Evolutionary conservation across 2,888 invertebrate genomes (phyloP).

Genomic region (Mycalesis mineus): DNA sequence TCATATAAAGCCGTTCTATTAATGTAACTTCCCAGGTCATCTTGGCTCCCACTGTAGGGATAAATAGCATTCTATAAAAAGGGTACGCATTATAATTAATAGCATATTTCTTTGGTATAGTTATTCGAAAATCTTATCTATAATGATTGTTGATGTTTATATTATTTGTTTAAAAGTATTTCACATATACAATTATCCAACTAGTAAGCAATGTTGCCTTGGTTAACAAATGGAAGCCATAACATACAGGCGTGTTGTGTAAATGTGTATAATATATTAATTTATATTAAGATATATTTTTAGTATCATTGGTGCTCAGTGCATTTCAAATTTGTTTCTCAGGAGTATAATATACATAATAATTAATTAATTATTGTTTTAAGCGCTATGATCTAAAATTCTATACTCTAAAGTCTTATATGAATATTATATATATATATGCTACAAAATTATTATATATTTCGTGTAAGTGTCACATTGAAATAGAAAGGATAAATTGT

Average conservation of each 20-base stretch:
- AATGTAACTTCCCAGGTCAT: not conserved
- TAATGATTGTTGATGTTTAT: not conserved
- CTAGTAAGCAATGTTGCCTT: not conserved
- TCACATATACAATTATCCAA: conserved; percentile 16
- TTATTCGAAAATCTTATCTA: not conserved
- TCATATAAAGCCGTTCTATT: not conserved
- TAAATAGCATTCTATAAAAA: conserved; percentile 4
- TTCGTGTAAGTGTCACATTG: conserved; percentile 12
- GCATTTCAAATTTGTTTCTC: conserved; percentile 48
- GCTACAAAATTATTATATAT: not conserved
- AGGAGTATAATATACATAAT: conserved; percentile 14
- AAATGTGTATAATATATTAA: conserved; percentile 64
- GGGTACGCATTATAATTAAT: not conserved
- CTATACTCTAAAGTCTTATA: not conserved
- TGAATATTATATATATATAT: not conserved
- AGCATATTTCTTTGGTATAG: not conserved
- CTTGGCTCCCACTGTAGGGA: conserved; percentile 10
- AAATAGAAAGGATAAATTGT: conserved; percentile 35
- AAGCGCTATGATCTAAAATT: conserved; percentile 6
- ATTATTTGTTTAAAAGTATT: conserved; percentile 7
- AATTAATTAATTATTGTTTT: not conserved
- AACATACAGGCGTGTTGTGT: conserved; percentile 41
- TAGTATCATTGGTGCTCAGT: conserved; percentile 58
- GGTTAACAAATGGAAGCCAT: conserved; percentile 18
- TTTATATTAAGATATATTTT: conserved; percentile 58